These are phyloP conservation scores for Anas capensis DNA, from an alignment of 2,797 vertebrate genomes.

Conservation along the genomic window DNA sequence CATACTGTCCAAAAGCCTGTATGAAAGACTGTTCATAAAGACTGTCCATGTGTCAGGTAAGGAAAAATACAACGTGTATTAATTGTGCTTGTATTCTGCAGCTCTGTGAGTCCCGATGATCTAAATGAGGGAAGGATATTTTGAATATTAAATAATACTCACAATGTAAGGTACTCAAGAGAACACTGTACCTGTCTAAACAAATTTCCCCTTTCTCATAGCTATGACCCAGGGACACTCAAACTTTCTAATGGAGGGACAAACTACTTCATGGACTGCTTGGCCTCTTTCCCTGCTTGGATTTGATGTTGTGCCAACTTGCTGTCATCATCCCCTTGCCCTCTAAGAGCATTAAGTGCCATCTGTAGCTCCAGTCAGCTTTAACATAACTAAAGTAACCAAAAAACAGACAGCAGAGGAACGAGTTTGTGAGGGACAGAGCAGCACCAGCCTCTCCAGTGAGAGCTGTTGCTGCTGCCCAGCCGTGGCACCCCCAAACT, in stretches of 20 bases:
- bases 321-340: not conserved
- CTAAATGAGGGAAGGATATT: not conserved
- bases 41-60: rapidly evolving
- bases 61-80: not conserved
- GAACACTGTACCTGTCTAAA: not conserved
- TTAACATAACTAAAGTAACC: not conserved
- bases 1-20: not conserved
- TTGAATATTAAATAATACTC: not conserved
- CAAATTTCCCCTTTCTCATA: not conserved
- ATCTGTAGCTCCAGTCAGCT: not conserved
- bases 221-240: not conserved
- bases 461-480: not conserved
- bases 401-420: not conserved
- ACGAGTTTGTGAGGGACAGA: not conserved
- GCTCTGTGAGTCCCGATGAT: not conserved
- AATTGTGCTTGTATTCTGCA: not conserved
- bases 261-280: not conserved
- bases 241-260: not conserved
- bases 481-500: not conserved
- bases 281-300: not conserved
- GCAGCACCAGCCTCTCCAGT: not conserved
- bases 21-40: not conserved
- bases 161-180: not conserved
- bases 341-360: not conserved
- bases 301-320: not conserved